Evolutionary conservation across 2,888 invertebrate species (phyloP).

Genomic region (Leptopilina myrica): DNA sequence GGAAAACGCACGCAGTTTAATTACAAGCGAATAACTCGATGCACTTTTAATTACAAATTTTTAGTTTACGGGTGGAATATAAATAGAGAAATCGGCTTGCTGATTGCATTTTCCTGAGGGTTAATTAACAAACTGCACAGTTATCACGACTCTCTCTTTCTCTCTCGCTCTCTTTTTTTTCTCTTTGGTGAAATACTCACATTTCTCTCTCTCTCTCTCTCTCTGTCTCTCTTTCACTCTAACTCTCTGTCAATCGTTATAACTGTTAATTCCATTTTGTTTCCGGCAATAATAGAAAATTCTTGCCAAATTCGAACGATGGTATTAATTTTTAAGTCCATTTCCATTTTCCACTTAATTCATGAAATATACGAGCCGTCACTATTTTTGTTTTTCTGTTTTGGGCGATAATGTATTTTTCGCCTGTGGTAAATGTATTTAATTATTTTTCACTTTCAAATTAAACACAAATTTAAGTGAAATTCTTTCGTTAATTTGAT

Average conservation of each 20-base stretch:
- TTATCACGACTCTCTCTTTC: slow-evolving; percentile 5
- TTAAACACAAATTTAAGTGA: no score
- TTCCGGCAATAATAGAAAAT: slow-evolving; percentile 27
- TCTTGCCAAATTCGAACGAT: background rate
- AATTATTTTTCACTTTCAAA: no score
- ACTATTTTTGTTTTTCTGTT: no score
- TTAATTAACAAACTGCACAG: slow-evolving; percentile 57
- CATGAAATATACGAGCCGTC: no score
- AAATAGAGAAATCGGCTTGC: slow-evolving; percentile 58
- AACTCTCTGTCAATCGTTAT: slow-evolving; percentile 17
- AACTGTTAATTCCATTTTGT: slow-evolving; percentile 23
- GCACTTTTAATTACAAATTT: slow-evolving; percentile 34
- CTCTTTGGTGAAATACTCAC: no score
- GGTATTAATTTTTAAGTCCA: slow-evolving; percentile 17
- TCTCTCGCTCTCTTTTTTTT: no score
- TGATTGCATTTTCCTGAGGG: slow-evolving; percentile 57
- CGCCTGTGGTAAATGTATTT: no score
- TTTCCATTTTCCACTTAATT: slow-evolving; percentile 7
- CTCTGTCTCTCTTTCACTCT: background rate
- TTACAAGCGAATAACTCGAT: slow-evolving; percentile 32
- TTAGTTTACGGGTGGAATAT: slow-evolving; percentile 55
- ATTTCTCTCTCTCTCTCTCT: background rate
- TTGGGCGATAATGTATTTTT: no score
- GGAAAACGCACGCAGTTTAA: slow-evolving; percentile 17
- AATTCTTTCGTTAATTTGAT: no score